Evolutionary conservation across 1,140 invertebrate species (phyloP), one percentile per base, ranked within the genome.

Genomic region (Ooceraea biroi): DNA sequence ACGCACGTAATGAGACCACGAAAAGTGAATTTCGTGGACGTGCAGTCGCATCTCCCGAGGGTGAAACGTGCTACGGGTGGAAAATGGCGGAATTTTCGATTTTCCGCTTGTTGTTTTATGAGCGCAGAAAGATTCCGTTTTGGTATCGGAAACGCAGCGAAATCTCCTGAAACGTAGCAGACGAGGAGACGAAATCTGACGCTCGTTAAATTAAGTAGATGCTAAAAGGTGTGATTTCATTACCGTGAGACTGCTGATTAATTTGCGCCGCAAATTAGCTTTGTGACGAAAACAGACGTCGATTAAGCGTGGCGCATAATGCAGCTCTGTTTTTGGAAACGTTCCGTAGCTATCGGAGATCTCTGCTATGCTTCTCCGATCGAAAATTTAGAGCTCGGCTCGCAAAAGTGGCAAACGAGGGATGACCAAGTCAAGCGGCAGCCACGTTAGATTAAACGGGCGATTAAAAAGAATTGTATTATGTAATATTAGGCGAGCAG

Each of bases 381-480:
- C 36, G 36, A 36, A 36, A 2, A 36, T 36, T 36, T 36, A 36
- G 36, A 36, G 7, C 36, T 7, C 36, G 36, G 36, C 36, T 36
- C 36, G 5, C 1, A 44, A 41, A 3, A 7, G 36, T 46, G 4
- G 10, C 17, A 25, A 14, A 17, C 2, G 36, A 66, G 61, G 30
- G 3, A n/a, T 12, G 7, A 36, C 8, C 27, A 19, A 2, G 12
- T 19, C 17, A 22, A 41, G n/a, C 63, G 14, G n/a, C n/a, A n/a
- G n/a, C n/a, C 25, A 17, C 19, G n/a, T 5, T 36, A 41, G 46
- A 61, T 85, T 76, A 85, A 84, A 72, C 44, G n/a, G 10, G 11
- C 44, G 46, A 84, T 88, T 88, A 80, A 80, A 69, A 60, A 76
- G 52, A 52, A 22, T 17, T 12, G 46, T 63, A 76, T 61, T 25